Base-by-base conservation (phyloP, 2,888 invertebrate genomes). In the Dynastes maya region DNA sequence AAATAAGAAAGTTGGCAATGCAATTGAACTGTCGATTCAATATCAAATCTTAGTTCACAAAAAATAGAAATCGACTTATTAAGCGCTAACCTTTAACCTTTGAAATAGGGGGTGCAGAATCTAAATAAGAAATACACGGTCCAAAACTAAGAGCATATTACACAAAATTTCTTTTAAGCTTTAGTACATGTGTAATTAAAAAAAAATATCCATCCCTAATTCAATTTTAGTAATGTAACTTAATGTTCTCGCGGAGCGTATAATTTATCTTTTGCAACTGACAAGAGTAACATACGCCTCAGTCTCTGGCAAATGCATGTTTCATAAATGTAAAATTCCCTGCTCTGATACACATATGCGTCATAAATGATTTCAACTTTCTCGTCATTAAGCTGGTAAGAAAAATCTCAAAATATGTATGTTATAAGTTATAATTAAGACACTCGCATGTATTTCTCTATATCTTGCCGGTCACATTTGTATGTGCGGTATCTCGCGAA, bases 271-370 rank as follows among this genome's bases (percentile, higher is more conserved):
- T 8, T 27, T 11, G 45, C 9, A 8, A 2, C 53, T 13, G 22
- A 13, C 32, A 58, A 6, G 22, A 16, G 55, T 8, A 27, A 32
- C 11, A 51, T 29, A 8, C 29, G 71, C 32, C 55, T 55, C 55
- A n/a, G 29, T 71, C 29, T 11, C 37, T 22, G 55, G n/a, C 71
- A 32, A 32, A 45, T 68, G 32, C 68, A 13, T 29, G 53, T 58
- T 71, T 22, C 37, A 61, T 29, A 61, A 58, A 72, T 45, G 72
- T 22, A 72, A 72, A 72, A 72, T 74, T 74, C 29, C 49, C 45
- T 61, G 72, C 72, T 74, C 72, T 74, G 72, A 74, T 74, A 74
- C 72, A 45, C 72, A 58, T 37, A 49, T 67, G 68, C 51, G 22
- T 45, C n/a, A 49, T 63, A 74, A 74, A 74, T 74, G 45, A 74